Percentiles rank a stretch among this genome's conserved stretches.
Conservation (phyloP, 1,140 invertebrate genomes). For the Drosophila ficusphila region DNA sequence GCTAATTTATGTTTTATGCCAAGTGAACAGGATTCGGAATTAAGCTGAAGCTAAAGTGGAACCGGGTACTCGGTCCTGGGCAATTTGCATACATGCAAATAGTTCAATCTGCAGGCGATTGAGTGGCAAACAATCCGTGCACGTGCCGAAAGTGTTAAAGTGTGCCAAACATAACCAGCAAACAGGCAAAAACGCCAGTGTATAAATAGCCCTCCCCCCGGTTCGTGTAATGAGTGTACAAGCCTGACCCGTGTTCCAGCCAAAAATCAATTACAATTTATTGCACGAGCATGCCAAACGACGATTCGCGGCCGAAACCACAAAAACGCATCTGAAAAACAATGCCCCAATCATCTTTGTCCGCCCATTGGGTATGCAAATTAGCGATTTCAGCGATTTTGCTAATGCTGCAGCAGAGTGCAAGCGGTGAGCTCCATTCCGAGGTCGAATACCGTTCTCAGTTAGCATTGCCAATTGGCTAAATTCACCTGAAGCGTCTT, state of each 20-base stretch:
- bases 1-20: conserved; percentile 52
- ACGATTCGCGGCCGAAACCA: conserved; percentile 8
- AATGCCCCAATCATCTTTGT: conserved; percentile 50
- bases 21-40: conserved; percentile 11
- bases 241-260: conserved; percentile 1
- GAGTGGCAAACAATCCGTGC: conserved; percentile 26
- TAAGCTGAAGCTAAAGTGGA: conserved; percentile 7
- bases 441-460: neutral
- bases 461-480: conserved; percentile 21
- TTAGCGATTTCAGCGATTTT: conserved; percentile 59
- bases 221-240: conserved; percentile 7
- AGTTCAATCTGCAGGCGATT: conserved; percentile 28
- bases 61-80: neutral
- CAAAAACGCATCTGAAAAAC: conserved; percentile 45
- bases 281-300: conserved; percentile 28
- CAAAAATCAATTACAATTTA: conserved; percentile 60
- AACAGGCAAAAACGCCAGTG: conserved; percentile 40
- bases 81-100: conserved; percentile 50
- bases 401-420: conserved; percentile 50
- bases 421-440: conserved; percentile 52
- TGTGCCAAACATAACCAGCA: conserved; percentile 40
- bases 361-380: conserved; percentile 50
- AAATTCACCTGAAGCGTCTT: conserved; percentile 2
- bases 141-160: conserved; percentile 56
- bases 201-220: conserved; percentile 4